Evolutionary conservation across 2,797 vertebrate genomes (phyloP).

Genomic region (Chelidonichthys spinosus): DNA sequence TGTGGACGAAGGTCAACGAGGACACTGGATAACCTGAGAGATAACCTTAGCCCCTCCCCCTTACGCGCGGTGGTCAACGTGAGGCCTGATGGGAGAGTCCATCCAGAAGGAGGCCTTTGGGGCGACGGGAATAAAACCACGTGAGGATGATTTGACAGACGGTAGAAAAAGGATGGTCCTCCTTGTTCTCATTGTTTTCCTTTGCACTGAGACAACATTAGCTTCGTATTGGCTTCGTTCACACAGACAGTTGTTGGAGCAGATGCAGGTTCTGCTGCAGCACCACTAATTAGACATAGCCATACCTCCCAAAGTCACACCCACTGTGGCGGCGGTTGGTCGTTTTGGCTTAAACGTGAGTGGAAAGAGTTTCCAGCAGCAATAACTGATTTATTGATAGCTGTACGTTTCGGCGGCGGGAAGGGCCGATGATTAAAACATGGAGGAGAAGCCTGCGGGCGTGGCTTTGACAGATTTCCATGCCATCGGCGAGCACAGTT

Average conservation of each 20-base stretch:
- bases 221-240: slow-evolving; percentile 35
- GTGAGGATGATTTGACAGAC: slow-evolving; percentile 67
- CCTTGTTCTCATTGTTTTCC: slow-evolving; percentile 53
- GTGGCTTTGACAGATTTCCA: slow-evolving; percentile 1
- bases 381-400: slow-evolving; percentile 20
- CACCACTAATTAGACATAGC: slow-evolving; percentile 15
- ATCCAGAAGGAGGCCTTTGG: slow-evolving; percentile 60
- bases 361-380: slow-evolving; percentile 20
- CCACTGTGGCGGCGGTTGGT: neutral
- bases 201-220: slow-evolving; percentile 49
- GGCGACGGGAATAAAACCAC: slow-evolving; percentile 43
- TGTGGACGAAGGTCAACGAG: slow-evolving; percentile 61
- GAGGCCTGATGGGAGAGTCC: slow-evolving; percentile 41
- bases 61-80: too few relatives aligned
- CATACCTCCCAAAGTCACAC: slow-evolving; percentile 20
- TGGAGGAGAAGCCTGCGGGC: slow-evolving; percentile 6
- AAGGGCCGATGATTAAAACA: slow-evolving; percentile 21
- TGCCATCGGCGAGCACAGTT: slow-evolving; percentile 11
- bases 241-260: slow-evolving; percentile 30
- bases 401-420: neutral
- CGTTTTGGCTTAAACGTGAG: neutral
- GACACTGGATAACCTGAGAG: slow-evolving; percentile 67
- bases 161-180: slow-evolving; percentile 52
- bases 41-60: neutral
- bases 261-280: slow-evolving; percentile 17